phyloP scores from a whole-genome alignment of 2,888 invertebrate genomes.

The Helleia helle region DNA sequence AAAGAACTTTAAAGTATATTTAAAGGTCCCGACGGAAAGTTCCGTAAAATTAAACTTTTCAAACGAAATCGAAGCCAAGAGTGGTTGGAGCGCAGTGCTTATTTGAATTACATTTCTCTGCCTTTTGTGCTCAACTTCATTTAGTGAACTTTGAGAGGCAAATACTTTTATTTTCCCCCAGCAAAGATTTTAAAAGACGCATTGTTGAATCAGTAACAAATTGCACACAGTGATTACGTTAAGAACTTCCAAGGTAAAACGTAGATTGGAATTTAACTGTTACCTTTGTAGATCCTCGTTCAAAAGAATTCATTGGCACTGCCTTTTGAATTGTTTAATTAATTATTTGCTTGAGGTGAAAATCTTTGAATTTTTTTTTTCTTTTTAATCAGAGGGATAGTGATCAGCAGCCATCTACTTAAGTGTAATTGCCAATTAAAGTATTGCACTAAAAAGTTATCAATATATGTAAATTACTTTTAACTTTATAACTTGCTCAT shows the following conservation, averaged over 20 bases:
- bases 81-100: slow-evolving; percentile 48
- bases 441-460: too few relatives aligned
- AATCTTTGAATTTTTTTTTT: slow-evolving; percentile 5
- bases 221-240: slow-evolving; percentile 65
- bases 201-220: slow-evolving; percentile 72
- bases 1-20: slow-evolving; percentile 44
- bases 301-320: slow-evolving; percentile 23
- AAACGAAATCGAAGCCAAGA: slow-evolving; percentile 59
- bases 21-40: slow-evolving; percentile 49
- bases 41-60: slow-evolving; percentile 64
- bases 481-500: too few relatives aligned
- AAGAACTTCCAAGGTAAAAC: slow-evolving; percentile 42
- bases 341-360: slow-evolving; percentile 18
- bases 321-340: slow-evolving; percentile 19
- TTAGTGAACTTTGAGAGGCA: slow-evolving; percentile 60
- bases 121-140: slow-evolving; percentile 72
- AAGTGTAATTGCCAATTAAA: too few relatives aligned
- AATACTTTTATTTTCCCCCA: slow-evolving; percentile 56
- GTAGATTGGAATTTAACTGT: slow-evolving; percentile 50
- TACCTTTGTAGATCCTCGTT: slow-evolving; percentile 28
- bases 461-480: too few relatives aligned
- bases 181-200: slow-evolving; percentile 65
- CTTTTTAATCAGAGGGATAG: too few relatives aligned
- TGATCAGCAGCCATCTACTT: too few relatives aligned
- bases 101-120: slow-evolving; percentile 64